A percentile compares a stretch with the other conserved stretches of the same genome.
Evolutionary conservation across 2,113 vertebrate genomes (phyloP).

Genomic region (Lepus americanus): DNA sequence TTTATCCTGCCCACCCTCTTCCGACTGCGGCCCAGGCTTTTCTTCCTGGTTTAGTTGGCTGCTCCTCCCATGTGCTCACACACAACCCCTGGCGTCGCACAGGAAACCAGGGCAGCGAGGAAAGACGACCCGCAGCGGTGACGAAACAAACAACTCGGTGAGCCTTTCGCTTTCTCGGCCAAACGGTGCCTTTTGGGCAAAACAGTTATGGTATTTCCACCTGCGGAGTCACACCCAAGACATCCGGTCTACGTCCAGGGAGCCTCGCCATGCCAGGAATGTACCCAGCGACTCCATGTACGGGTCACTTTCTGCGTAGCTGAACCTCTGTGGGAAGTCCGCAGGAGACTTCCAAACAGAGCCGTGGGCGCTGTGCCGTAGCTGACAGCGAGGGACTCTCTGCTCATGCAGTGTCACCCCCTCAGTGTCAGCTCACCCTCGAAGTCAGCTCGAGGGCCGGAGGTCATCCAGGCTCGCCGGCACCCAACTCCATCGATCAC

Average conservation of each 20-base stretch:
- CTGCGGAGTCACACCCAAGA: slow-evolving; percentile 20
- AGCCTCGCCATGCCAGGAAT: neutral
- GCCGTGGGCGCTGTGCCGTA: neutral
- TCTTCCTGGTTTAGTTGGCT: neutral
- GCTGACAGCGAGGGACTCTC: rapidly evolving
- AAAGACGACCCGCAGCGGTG: no score
- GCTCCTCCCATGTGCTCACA: neutral
- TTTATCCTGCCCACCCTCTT: neutral
- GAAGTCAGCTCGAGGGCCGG: no score
- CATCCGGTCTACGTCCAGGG: neutral
- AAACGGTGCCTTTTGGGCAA: neutral
- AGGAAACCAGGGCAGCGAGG: no score
- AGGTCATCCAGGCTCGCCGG: neutral
- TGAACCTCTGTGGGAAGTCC: slow-evolving; percentile 9
- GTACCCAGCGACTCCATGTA: neutral
- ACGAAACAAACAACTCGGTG: neutral
- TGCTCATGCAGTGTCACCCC: neutral
- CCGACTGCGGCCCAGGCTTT: neutral
- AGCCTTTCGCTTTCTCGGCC: neutral
- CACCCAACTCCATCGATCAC: neutral
- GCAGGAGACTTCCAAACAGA: slow-evolving; percentile 15
- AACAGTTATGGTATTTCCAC: slow-evolving; percentile 17
- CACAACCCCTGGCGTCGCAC: neutral
- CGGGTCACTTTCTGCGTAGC: neutral
- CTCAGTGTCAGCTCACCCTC: neutral